Evolutionary conservation across 2,797 vertebrate species (phyloP), one percentile per base, ranked within the genome.

Genomic region (Labroides dimidiatus): DNA sequence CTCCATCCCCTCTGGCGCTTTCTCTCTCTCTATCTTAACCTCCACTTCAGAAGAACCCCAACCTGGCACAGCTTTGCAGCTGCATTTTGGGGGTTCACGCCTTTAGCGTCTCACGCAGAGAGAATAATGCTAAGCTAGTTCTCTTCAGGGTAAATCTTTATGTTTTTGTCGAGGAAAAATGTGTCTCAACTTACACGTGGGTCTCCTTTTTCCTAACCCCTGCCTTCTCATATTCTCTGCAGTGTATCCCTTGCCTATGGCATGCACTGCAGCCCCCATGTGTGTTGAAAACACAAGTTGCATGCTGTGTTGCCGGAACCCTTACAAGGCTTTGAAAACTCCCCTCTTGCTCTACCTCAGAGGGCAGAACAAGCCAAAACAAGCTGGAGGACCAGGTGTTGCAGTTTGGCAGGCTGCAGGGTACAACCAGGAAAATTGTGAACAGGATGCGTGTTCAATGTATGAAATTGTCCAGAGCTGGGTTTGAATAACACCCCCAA

Each of bases 301-400:
- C 50, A 59, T 16, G 11, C 75, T 30, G 52, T 17, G 44, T 47
- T 45, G 19, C 36, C 21, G 39, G 69, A 78, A 41, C 63, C 63
- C 62, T 63, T 62, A 8, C 2, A 11, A 78, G 73, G 72, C 69
- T 70, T 69, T 67, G 67, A 84, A 69, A 66, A 2, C 23, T 75
- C 2, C 6, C 62, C 61, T 72, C 48, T 49, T 64, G 24, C 50
- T 52, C 36, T 64, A 56, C 81, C 57, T 65, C 56, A 47, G 61
- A 59, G 49, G 69, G 63, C 53, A 75, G 68, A 63, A 71, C 73
- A 66, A 58, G 83, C 75, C 69, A 65, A 49, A 47, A 66, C 83
- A 69, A 17, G 79, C 52, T 27, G 7, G 39, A 76, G 71, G 55
- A 77, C 82, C 81, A 82, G 91, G 84, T 86, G 85, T 83, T 85